These are phyloP conservation scores for Athrips mouffetella DNA, from an alignment of 2,888 invertebrate species.

Conservation along the genomic window DNA sequence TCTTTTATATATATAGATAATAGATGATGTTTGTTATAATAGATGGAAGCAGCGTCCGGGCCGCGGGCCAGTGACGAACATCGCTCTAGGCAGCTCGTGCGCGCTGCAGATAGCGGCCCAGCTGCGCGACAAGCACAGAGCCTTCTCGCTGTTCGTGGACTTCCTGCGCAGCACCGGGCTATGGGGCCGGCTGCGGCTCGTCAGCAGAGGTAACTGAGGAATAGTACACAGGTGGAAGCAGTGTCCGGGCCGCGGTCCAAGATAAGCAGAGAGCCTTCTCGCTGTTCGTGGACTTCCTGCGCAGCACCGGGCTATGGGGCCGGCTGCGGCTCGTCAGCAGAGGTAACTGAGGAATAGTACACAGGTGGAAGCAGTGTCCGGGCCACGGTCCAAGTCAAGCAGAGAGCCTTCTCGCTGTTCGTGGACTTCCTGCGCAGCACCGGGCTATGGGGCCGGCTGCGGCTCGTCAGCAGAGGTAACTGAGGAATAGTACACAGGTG, in stretches of 20 bases:
- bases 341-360: slow-evolving; percentile 33
- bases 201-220: slow-evolving; percentile 36
- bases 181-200: slow-evolving; percentile 78
- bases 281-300: slow-evolving; percentile 86
- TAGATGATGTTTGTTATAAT: background rate
- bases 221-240: slow-evolving; percentile 70
- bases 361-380: slow-evolving; percentile 57
- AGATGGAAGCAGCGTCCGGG: slow-evolving; percentile 57
- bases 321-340: slow-evolving; percentile 65
- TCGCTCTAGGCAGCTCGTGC: slow-evolving; percentile 82
- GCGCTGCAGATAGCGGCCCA: slow-evolving; percentile 92
- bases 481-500: slow-evolving; percentile 56
- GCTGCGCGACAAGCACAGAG: slow-evolving; percentile 91
- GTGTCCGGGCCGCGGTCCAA: slow-evolving; percentile 32
- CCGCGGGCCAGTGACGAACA: slow-evolving; percentile 44
- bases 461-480: slow-evolving; percentile 40
- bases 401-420: slow-evolving; percentile 86
- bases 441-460: slow-evolving; percentile 81
- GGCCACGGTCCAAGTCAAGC: slow-evolving; percentile 81
- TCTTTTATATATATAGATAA: too few species aligned
- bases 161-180: slow-evolving; percentile 85
- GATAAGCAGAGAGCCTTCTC: slow-evolving; percentile 91
- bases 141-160: slow-evolving; percentile 85
- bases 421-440: slow-evolving; percentile 85
- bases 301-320: slow-evolving; percentile 82